A percentile compares a stretch with the other conserved stretches of the same genome.
Evolutionary conservation across 2,797 vertebrate species (phyloP).

Genomic region (Adelosebastes latens): DNA sequence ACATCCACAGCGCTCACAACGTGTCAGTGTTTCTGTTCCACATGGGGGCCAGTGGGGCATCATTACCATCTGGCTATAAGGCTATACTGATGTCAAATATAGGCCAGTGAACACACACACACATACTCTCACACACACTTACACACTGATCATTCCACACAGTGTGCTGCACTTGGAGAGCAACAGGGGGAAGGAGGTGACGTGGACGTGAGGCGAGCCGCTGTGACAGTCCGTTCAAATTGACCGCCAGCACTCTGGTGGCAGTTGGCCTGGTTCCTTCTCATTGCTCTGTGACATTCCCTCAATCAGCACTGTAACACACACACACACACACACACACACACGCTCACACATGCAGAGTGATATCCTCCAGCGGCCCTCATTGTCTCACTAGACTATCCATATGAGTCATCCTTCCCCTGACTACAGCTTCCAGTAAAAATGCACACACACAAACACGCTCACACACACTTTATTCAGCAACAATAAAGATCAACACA

Average conservation of each 20-base stretch:
- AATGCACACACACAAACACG: not conserved
- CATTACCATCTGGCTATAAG: slow-evolving; percentile 75
- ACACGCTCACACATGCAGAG: slow-evolving; percentile 25
- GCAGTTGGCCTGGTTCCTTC: slow-evolving; percentile 81
- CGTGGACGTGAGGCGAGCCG: slow-evolving; percentile 56
- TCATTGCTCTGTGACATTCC: slow-evolving; percentile 72
- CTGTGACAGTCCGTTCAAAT: slow-evolving; percentile 75
- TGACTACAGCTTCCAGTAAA: slow-evolving; percentile 50
- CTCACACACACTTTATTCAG: slow-evolving; percentile 28
- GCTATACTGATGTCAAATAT: slow-evolving; percentile 68
- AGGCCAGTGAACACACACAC: slow-evolving; percentile 64
- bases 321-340: slow-evolving; percentile 7
- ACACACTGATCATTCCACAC: not conserved
- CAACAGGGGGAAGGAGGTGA: slow-evolving; percentile 41
- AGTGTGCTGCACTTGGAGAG: not conserved
- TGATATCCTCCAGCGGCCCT: slow-evolving; percentile 44
- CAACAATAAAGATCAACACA: slow-evolving; percentile 37
- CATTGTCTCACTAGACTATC: slow-evolving; percentile 66
- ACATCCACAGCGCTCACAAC: slow-evolving; percentile 59
- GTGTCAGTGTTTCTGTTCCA: slow-evolving; percentile 67
- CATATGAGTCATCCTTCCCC: slow-evolving; percentile 60
- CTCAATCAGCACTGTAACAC: slow-evolving; percentile 64
- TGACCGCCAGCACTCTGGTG: slow-evolving; percentile 78
- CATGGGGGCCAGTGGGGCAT: slow-evolving; percentile 65
- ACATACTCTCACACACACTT: not conserved